Conservation (phyloP, 2,888 invertebrate genomes). For the Pemphredon lugubris region DNA sequence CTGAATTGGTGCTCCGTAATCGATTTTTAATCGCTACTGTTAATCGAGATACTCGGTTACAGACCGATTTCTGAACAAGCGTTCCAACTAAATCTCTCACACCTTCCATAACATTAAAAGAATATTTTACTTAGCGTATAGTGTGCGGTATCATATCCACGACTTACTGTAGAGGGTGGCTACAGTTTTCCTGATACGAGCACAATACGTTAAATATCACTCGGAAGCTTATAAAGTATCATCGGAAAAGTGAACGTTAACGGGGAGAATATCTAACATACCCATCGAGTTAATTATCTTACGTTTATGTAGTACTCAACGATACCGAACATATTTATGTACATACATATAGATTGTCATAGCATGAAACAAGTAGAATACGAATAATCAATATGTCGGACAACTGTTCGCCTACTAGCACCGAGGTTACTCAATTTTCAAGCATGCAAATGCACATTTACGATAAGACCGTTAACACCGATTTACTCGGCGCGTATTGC, state of each 20-base stretch:
- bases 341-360: neutral
- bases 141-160: neutral
- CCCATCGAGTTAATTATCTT: too few species aligned
- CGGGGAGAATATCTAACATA: too few species aligned
- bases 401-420: constrained; percentile 4
- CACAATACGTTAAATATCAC: constrained; percentile 17
- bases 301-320: too few species aligned
- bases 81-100: neutral
- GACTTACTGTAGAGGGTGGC: constrained; percentile 33
- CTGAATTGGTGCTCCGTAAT: too few species aligned
- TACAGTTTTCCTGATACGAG: constrained; percentile 35
- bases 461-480: neutral
- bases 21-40: too few species aligned
- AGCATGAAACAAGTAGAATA: constrained; percentile 2
- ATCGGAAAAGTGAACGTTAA: too few species aligned
- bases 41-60: too few species aligned
- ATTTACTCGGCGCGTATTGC: neutral
- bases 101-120: too few species aligned
- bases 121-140: neutral
- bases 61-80: constrained; percentile 34
- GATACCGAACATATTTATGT: too few species aligned
- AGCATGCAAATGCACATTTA: constrained; percentile 44
- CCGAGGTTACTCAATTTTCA: constrained; percentile 21
- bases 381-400: constrained; percentile 10
- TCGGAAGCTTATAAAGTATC: neutral